Conservation (phyloP, 2,888 invertebrate species). For the Drosophila fulvimacula region DNA sequence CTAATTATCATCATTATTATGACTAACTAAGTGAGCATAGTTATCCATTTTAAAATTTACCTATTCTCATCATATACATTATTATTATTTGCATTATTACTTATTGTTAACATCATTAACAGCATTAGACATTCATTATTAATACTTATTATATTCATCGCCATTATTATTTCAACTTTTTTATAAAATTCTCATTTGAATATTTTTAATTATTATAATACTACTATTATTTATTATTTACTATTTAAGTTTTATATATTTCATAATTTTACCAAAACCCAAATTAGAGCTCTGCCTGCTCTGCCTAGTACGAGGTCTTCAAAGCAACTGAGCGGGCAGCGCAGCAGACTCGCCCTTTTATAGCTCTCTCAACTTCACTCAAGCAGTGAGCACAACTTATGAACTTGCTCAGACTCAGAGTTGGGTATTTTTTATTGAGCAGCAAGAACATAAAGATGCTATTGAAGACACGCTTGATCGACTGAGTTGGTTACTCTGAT, state of each 20-base stretch:
- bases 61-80: too few relatives aligned
- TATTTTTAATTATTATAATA: too few relatives aligned
- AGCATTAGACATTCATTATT: too few relatives aligned
- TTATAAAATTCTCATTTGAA: not conserved
- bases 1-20: not conserved
- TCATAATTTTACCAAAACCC: not conserved
- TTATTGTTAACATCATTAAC: not conserved
- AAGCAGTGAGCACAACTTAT: not conserved
- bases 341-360: not conserved
- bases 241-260: too few relatives aligned
- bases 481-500: not conserved
- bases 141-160: too few relatives aligned
- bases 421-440: not conserved
- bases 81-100: too few relatives aligned
- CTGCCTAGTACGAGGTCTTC: not conserved
- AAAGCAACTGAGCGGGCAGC: not conserved
- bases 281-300: not conserved
- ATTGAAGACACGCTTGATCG: not conserved
- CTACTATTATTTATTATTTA: too few relatives aligned
- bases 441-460: not conserved
- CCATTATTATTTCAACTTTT: not conserved
- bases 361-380: not conserved
- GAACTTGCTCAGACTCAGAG: not conserved
- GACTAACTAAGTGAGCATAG: not conserved
- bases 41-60: too few relatives aligned